phyloP scores from a whole-genome alignment of 2,888 invertebrate genomes.

The Scelioninae gen. 2 region DNA sequence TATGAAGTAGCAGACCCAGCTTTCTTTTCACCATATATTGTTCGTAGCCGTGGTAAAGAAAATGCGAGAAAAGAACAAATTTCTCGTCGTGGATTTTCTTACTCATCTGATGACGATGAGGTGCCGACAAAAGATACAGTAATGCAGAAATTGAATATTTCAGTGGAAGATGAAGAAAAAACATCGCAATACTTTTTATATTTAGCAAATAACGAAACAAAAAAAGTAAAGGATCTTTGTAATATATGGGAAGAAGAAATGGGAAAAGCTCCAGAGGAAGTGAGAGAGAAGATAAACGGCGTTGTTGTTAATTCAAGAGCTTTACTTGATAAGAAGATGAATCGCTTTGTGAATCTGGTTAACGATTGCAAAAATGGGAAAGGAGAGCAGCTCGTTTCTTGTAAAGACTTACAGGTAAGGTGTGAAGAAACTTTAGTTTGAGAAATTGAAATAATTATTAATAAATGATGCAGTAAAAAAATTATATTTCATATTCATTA shows the following conservation, averaged over 20 bases:
- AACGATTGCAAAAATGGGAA: slow-evolving; percentile 69
- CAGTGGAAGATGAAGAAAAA: slow-evolving; percentile 68
- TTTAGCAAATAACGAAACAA: slow-evolving; percentile 77
- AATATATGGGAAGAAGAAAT: slow-evolving; percentile 78
- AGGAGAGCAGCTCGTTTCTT: slow-evolving; percentile 76
- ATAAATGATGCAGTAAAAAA: no score
- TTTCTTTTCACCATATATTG: slow-evolving; percentile 77
- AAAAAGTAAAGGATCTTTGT: slow-evolving; percentile 77
- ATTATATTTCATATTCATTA: no score
- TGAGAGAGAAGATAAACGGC: slow-evolving; percentile 80
- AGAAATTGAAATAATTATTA: no score
- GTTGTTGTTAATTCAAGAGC: slow-evolving; percentile 87
- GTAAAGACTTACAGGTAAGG: slow-evolving; percentile 81
- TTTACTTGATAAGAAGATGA: slow-evolving; percentile 85
- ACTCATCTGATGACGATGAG: slow-evolving; percentile 40
- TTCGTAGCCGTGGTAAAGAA: slow-evolving; percentile 79
- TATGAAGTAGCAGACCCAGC: slow-evolving; percentile 51
- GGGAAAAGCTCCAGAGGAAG: slow-evolving; percentile 75
- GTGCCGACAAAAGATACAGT: slow-evolving; percentile 70
- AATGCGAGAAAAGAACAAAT: slow-evolving; percentile 77
- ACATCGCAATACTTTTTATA: slow-evolving; percentile 75
- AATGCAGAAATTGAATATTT: slow-evolving; percentile 67
- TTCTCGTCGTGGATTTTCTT: slow-evolving; percentile 59
- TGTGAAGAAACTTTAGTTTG: no score
- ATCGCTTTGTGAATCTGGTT: slow-evolving; percentile 81